A percentile compares a stretch with the other conserved stretches of the same genome.
Evolutionary conservation across 2,113 vertebrate species (phyloP).

Genomic region (Cinclus cinclus): DNA sequence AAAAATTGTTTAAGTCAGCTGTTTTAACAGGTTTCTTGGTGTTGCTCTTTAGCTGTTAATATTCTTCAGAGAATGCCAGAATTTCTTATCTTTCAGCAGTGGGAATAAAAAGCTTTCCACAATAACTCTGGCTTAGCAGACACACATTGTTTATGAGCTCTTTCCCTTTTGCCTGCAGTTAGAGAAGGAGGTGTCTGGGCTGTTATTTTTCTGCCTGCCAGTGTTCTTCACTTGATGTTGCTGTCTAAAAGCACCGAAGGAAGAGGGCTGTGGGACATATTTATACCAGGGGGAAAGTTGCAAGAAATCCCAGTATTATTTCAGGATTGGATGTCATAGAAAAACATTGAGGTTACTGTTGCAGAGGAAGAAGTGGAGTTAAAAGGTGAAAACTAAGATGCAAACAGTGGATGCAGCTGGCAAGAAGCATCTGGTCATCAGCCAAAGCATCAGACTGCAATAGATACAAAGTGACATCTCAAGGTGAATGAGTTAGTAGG

Average conservation of each 20-base stretch:
- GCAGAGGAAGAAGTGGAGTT: neutral
- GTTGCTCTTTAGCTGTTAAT: neutral
- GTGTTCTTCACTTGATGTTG: neutral
- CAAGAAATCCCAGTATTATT: neutral
- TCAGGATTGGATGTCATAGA: neutral
- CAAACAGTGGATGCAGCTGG: neutral
- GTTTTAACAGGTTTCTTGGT: neutral
- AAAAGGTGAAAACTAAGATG: neutral
- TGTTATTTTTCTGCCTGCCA: neutral
- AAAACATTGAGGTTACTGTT: neutral
- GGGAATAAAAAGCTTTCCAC: neutral
- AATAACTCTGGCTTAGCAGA: neutral
- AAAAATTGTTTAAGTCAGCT: neutral
- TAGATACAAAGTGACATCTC: neutral
- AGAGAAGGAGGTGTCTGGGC: neutral
- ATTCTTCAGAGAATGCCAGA: neutral
- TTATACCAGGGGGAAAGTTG: neutral
- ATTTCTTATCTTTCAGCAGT: neutral
- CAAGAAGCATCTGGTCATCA: neutral
- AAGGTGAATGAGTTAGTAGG: neutral
- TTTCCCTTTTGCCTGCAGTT: neutral
- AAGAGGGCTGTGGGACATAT: neutral
- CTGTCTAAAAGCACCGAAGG: neutral
- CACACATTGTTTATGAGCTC: neutral
- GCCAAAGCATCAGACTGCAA: neutral